Percentiles rank a stretch among this genome's conserved stretches.
These are phyloP conservation scores for Pangasianodon hypophthalmus DNA, from an alignment of 2,113 vertebrate species.

Conservation along the genomic window DNA sequence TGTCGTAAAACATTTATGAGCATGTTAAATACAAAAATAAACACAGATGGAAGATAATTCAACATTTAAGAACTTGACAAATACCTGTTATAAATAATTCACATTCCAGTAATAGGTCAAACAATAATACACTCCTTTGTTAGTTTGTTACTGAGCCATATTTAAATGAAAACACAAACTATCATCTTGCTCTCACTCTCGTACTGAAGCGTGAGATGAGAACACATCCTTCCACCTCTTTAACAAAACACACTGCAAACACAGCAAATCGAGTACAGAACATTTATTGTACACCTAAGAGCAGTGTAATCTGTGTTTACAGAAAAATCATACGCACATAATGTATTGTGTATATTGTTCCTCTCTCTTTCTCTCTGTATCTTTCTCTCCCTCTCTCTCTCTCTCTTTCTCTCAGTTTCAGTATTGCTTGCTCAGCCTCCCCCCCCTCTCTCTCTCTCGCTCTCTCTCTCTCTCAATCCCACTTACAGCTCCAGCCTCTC, in stretches of 20 bases:
- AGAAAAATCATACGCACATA: not conserved
- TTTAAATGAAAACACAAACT: constrained; percentile 5
- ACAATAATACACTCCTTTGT: not conserved
- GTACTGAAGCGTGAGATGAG: constrained; percentile 14
- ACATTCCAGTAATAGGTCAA: not conserved
- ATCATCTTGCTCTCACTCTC: not conserved
- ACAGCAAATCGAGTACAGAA: not conserved
- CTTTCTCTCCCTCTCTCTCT: not conserved
- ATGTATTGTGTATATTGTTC: not conserved
- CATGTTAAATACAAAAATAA: not conserved
- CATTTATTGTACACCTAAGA: not conserved
- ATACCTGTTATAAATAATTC: not conserved
- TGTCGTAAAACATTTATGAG: constrained; percentile 22
- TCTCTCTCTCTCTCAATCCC: not conserved
- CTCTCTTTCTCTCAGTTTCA: not conserved
- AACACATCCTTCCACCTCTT: constrained; percentile 29
- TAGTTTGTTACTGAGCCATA: not conserved
- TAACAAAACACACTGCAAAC: constrained; percentile 19
- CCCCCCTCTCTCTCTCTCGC: not conserved
- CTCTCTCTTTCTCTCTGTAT: not conserved
- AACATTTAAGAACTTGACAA: not conserved
- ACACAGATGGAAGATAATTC: not conserved
- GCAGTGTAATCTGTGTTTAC: not conserved
- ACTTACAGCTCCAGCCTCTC: constrained; percentile 7
- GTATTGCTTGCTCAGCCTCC: not conserved